Evolutionary conservation across 2,888 invertebrate genomes (phyloP), one percentile per base, ranked within the genome.

Genomic region (Xestia c-nigrum): DNA sequence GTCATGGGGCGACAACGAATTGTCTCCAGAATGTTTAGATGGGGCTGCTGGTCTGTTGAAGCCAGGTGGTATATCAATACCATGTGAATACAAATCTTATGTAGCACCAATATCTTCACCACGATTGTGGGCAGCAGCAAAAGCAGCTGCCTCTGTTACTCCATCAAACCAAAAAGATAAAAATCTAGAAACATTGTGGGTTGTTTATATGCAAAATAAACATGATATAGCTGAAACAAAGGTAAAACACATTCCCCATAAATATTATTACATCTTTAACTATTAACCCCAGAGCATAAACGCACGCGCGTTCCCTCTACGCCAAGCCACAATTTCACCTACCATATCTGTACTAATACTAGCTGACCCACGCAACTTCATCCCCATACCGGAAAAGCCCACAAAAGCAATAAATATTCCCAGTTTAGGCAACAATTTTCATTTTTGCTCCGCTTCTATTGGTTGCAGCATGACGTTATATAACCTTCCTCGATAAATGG

Each of bases 1-100:
- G 0, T 99, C 99, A 3, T 99, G 99, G 97, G 99, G 99, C 38
- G 99, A 99, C 94, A 99, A 99, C 93, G 99, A 99, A 96, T 97
- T 99, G 19, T 99, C 99, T 0, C 99, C 99, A 0, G 99, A 99
- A 94, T 99, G 99, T 94, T 97, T 99, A 70, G 99, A 99, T 94
- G 99, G 99, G 5, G 99, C 99, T 5, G 98, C 99, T 88, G 97
- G 98, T 59, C 98, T 99, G 85, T 95, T 99, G 9, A 98, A 98
- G 96, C 97, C 98, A 40, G 98, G 98, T 92, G 99, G 99, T 38
- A 98, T 99, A 84, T 99, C 99, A 89, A 99, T 99, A 94, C 99
- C 99, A 0, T 96, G 90, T 76, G 88, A 93, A 78, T 99, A 99
- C 90, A 98, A 98, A 1, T 99, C 99, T 0, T 99, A 98, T 93